phyloP scores from a whole-genome alignment of 2,797 vertebrate species.

The Ctenosaura bakeri region DNA sequence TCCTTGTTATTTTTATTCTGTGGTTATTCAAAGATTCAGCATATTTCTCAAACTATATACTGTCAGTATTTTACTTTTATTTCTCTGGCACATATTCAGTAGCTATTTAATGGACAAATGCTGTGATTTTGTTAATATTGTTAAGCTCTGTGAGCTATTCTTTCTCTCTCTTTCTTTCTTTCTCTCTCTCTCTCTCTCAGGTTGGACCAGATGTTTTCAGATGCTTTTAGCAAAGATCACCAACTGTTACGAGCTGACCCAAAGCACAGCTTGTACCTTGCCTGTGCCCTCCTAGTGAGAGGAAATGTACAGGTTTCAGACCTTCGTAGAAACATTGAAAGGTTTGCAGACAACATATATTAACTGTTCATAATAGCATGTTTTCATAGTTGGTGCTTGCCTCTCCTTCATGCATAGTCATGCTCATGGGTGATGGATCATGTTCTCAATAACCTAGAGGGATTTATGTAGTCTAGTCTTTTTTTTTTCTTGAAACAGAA shows the following conservation, averaged over 20 bases:
- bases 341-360: conserved; percentile 78
- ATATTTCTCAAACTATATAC: conserved; percentile 31
- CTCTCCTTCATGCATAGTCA: not conserved
- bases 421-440: too few species aligned
- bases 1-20: not conserved
- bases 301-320: conserved; percentile 95
- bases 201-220: conserved; percentile 97
- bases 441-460: not conserved
- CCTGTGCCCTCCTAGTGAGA: conserved; percentile 93
- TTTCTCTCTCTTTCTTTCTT: conserved; percentile 44
- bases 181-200: conserved; percentile 72
- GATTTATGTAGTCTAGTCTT: not conserved
- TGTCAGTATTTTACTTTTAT: not conserved
- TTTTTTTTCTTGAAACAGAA: conserved; percentile 1
- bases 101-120: conserved; percentile 15
- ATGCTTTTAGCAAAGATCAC: conserved; percentile 95
- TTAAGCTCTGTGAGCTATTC: conserved; percentile 21
- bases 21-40: not conserved
- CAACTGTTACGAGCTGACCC: conserved; percentile 93
- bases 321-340: conserved; percentile 95
- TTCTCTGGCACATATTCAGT: conserved; percentile 4
- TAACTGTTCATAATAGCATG: not conserved
- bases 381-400: not conserved
- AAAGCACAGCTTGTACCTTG: conserved; percentile 90
- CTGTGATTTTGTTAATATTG: conserved; percentile 45